A percentile compares a stretch with the other conserved stretches of the same genome.
Conservation (phyloP, 2,113 vertebrate species). For the Pteronura brasiliensis region DNA sequence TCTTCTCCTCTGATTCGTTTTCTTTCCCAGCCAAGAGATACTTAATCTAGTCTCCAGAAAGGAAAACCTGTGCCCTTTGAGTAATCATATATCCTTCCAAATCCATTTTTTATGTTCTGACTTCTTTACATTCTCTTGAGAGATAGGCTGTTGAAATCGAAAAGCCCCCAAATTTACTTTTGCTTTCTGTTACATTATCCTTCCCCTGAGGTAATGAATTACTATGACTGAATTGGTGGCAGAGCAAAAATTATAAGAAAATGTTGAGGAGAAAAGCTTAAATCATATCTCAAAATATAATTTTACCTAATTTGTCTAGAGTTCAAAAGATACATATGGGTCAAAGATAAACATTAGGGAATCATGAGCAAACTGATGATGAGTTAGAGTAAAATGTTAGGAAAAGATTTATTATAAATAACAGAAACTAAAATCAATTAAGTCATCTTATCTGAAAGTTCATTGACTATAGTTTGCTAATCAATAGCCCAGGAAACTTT, state of each 20-base stretch:
- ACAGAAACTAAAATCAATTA: not conserved
- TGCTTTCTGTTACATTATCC: not conserved
- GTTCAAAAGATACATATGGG: not conserved
- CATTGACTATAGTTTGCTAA: not conserved
- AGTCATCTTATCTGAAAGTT: not conserved
- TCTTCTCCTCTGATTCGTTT: constrained; percentile 30
- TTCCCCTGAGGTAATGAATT: not conserved
- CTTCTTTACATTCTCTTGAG: not conserved
- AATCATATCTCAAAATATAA: constrained; percentile 33
- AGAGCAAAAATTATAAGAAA: not conserved
- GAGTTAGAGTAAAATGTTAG: not conserved
- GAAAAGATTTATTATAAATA: not conserved
- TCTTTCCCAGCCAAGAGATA: not conserved
- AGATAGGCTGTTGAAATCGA: not conserved
- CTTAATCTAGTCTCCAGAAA: not conserved
- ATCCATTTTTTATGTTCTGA: not conserved
- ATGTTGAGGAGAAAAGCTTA: constrained; percentile 12
- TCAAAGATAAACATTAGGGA: not conserved
- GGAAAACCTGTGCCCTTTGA: not conserved
- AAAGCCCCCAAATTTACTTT: constrained; percentile 36
- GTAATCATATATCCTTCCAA: not conserved
- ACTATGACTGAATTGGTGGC: not conserved
- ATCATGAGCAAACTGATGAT: not conserved
- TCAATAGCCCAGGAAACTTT: not conserved
- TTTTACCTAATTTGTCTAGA: not conserved